These are phyloP conservation scores for Rana temporaria DNA, from an alignment of 2,113 vertebrate genomes.

Conservation along the genomic window DNA sequence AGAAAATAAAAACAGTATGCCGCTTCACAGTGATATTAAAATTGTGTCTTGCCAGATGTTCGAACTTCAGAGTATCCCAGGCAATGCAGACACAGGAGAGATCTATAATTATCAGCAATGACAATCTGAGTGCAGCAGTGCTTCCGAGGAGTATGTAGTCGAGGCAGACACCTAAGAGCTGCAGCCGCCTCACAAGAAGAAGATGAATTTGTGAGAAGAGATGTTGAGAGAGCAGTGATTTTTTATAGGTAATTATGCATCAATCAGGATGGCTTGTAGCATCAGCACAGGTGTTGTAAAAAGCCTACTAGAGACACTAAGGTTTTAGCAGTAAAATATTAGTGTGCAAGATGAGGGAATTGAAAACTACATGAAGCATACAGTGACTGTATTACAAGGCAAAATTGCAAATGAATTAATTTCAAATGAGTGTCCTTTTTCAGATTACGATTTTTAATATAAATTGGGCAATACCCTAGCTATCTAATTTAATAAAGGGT, in stretches of 20 bases:
- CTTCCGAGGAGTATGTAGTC: slow-evolving; percentile 25
- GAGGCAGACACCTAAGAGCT: not conserved
- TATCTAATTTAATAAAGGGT: too few relatives aligned
- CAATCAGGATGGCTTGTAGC: not conserved
- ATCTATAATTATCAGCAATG: slow-evolving; percentile 46
- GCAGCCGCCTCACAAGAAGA: not conserved
- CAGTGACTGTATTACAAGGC: slow-evolving; percentile 9
- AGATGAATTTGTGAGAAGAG: slow-evolving; percentile 3
- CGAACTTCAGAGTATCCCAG: slow-evolving; percentile 24
- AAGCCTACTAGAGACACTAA: slow-evolving; percentile 4
- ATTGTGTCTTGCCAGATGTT: slow-evolving; percentile 37
- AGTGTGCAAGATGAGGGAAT: slow-evolving; percentile 17
- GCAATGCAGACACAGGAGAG: slow-evolving; percentile 45
- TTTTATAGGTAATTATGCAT: slow-evolving; percentile 43
- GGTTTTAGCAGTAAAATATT: slow-evolving; percentile 13
- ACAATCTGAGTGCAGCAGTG: slow-evolving; percentile 31
- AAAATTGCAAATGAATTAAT: slow-evolving; percentile 16
- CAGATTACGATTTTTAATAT: too few relatives aligned
- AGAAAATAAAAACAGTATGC: slow-evolving; percentile 56
- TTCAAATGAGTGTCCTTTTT: slow-evolving; percentile 7
- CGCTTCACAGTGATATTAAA: slow-evolving; percentile 49
- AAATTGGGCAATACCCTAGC: too few relatives aligned
- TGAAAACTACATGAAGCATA: slow-evolving; percentile 28
- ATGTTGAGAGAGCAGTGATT: not conserved
- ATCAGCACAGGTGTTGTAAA: slow-evolving; percentile 23